Conservation (phyloP, 2,888 invertebrate genomes). For the Steromphala cineraria region DNA sequence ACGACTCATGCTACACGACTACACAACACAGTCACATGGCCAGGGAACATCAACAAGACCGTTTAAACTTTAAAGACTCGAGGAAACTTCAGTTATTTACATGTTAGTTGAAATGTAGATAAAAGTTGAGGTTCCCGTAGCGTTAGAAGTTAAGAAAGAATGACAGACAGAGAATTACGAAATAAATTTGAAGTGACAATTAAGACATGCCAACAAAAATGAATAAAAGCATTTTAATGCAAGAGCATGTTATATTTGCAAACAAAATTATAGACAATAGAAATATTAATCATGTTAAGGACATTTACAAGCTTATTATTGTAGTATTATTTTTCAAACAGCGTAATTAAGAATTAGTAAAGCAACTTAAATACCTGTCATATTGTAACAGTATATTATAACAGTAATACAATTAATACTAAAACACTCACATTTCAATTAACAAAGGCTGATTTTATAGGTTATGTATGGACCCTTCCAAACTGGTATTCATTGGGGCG, state of each 20-base stretch:
- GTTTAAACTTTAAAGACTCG: too few relatives aligned
- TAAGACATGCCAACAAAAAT: conserved; percentile 14
- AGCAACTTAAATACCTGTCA: conserved; percentile 12
- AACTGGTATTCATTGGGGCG: background rate
- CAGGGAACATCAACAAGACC: background rate
- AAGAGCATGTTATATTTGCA: conserved; percentile 19
- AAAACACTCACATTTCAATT: conserved; percentile 10
- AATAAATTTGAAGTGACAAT: conserved; percentile 9
- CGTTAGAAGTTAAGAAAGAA: background rate
- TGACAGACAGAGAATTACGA: conserved; percentile 3
- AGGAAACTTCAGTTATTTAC: too few relatives aligned
- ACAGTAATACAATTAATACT: background rate
- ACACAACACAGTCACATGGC: background rate
- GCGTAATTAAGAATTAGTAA: conserved; percentile 14
- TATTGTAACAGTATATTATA: too few relatives aligned
- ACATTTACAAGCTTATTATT: conserved; percentile 18
- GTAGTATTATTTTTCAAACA: conserved; percentile 17
- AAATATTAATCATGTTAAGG: background rate
- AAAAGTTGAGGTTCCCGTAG: too few relatives aligned
- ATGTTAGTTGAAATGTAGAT: too few relatives aligned
- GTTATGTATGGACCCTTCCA: background rate
- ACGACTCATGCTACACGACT: background rate
- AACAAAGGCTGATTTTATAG: background rate
- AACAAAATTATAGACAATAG: conserved; percentile 18
- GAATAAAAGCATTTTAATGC: conserved; percentile 14